Evolutionary conservation across 2,113 vertebrate genomes (phyloP).

Genomic region (Caracal caracal): DNA sequence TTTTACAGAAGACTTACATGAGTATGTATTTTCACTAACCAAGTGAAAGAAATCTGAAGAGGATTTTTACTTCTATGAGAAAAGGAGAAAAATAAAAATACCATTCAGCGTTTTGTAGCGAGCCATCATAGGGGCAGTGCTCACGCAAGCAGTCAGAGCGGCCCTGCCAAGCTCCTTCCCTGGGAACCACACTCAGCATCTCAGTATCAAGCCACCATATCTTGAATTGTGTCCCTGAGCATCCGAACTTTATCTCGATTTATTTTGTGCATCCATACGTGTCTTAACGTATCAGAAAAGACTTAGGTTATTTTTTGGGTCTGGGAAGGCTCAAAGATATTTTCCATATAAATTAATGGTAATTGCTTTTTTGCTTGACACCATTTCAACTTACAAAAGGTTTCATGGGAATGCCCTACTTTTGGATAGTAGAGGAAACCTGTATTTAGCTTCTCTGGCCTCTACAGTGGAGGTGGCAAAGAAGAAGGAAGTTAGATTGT

Average conservation of each 20-base stretch:
- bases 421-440: background rate
- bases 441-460: background rate
- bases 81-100: background rate
- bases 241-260: background rate
- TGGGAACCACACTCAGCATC: background rate
- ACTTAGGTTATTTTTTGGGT: background rate
- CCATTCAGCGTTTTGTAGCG: background rate
- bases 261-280: background rate
- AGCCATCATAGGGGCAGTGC: background rate
- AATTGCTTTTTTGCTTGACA: background rate
- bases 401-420: background rate
- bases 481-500: background rate
- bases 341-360: background rate
- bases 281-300: background rate
- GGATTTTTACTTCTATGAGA: background rate
- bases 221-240: background rate
- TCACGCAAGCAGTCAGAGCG: accelerated
- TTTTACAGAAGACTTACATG: background rate
- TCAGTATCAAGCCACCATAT: background rate
- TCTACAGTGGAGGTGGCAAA: background rate
- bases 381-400: background rate
- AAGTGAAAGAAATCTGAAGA: background rate
- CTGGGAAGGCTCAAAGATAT: background rate
- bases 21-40: background rate
- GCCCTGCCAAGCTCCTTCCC: background rate